These are phyloP conservation scores for Cotesia vestalis DNA, from an alignment of 1,140 invertebrate species.

Conservation along the genomic window DNA sequence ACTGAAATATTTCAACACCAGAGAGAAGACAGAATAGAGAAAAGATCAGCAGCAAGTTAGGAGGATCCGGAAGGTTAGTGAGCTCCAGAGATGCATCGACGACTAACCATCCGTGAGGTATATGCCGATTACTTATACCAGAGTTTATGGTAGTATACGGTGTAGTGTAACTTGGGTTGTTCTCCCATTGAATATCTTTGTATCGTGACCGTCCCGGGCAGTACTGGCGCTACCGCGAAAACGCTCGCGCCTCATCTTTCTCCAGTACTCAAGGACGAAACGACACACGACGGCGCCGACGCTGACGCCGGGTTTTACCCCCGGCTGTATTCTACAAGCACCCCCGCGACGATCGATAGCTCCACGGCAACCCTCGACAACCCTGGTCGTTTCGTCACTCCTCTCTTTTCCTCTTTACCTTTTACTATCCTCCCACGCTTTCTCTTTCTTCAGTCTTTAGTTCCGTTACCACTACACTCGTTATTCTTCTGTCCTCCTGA, in stretches of 20 bases:
- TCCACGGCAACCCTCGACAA: constrained; percentile 61
- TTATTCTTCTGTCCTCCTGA: constrained; percentile 14
- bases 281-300: constrained; percentile 60
- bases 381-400: constrained; percentile 55
- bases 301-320: constrained; percentile 45
- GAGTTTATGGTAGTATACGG: not conserved
- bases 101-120: constrained; percentile 25
- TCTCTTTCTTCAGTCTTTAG: constrained; percentile 31
- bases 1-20: too few species aligned
- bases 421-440: constrained; percentile 36
- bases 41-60: too few species aligned
- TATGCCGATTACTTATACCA: constrained; percentile 32
- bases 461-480: constrained; percentile 26
- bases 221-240: constrained; percentile 56
- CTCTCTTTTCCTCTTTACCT: constrained; percentile 36
- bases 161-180: not conserved
- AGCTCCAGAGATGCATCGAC: constrained; percentile 9
- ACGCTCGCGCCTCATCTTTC: constrained; percentile 45
- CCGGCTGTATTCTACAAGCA: constrained; percentile 22
- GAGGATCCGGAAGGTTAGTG: not conserved
- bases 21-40: too few species aligned
- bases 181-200: constrained; percentile 14
- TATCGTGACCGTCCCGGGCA: constrained; percentile 52
- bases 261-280: constrained; percentile 47
- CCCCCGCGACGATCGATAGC: constrained; percentile 61